Conservation (phyloP, 1,140 invertebrate genomes). For the Drosophila tropicalis region DNA sequence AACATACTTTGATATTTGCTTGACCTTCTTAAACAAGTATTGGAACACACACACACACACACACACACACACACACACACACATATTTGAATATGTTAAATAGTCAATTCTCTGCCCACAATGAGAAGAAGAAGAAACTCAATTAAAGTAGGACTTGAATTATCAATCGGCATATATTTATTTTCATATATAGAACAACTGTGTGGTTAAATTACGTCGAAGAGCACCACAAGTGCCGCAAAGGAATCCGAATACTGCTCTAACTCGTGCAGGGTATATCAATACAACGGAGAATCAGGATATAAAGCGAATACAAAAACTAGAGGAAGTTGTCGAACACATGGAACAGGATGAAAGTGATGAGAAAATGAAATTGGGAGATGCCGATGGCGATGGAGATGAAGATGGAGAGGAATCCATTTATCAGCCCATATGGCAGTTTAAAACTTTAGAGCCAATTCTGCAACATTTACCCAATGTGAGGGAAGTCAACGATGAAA, state of each 20-base stretch:
- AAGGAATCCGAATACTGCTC: conserved; percentile 61
- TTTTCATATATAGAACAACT: conserved; percentile 54
- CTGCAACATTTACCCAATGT: conserved; percentile 34
- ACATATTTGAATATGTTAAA: too few relatives aligned
- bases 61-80: too few relatives aligned
- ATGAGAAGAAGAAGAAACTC: too few relatives aligned
- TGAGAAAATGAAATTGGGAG: conserved; percentile 6
- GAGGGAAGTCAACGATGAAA: conserved; percentile 34
- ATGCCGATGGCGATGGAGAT: too few relatives aligned
- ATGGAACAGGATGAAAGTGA: conserved; percentile 11
- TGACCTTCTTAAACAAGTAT: background rate
- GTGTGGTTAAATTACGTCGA: conserved; percentile 66
- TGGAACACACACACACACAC: too few relatives aligned
- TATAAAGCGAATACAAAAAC: background rate
- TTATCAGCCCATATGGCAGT: conserved; percentile 82
- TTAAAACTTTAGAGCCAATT: conserved; percentile 65
- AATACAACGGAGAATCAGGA: conserved; percentile 16
- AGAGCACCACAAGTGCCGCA: conserved; percentile 71
- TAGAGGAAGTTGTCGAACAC: background rate
- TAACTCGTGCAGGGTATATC: conserved; percentile 38
- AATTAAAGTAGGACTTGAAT: background rate
- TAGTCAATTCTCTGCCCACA: too few relatives aligned
- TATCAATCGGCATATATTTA: background rate
- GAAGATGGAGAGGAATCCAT: conserved; percentile 69
- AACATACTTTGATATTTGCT: conserved; percentile 3